Conservation (phyloP, 2,113 vertebrate species). For the Epinephelus moara region DNA sequence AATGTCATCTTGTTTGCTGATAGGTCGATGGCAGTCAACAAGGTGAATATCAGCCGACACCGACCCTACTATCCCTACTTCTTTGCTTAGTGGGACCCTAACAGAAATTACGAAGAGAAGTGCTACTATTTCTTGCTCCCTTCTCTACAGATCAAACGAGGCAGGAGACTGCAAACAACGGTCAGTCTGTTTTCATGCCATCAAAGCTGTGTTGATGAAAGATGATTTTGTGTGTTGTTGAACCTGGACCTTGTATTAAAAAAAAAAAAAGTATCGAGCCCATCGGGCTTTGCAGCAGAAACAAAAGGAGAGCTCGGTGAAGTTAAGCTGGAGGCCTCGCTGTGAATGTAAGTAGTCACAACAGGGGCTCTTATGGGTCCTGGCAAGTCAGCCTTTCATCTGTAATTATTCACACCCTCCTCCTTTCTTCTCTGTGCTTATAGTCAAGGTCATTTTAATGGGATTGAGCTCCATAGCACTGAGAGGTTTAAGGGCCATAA, state of each 20-base stretch:
- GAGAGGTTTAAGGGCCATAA: conserved; percentile 80
- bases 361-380: conserved; percentile 50
- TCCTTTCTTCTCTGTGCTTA: conserved; percentile 59
- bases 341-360: conserved; percentile 63
- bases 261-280: neutral
- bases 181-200: neutral
- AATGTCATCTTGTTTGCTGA: too few relatives aligned
- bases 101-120: too few relatives aligned
- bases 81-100: neutral
- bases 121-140: neutral
- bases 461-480: conserved; percentile 75
- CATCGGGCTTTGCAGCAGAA: conserved; percentile 13
- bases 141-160: neutral
- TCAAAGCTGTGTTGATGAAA: conserved; percentile 12
- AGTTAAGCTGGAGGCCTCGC: conserved; percentile 52
- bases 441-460: conserved; percentile 84
- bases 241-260: neutral
- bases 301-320: conserved; percentile 25
- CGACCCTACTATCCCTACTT: neutral
- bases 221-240: neutral
- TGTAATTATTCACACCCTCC: conserved; percentile 74
- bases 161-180: neutral
- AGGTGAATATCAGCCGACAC: too few relatives aligned
- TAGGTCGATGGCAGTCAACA: too few relatives aligned
- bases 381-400: conserved; percentile 62